These are phyloP conservation scores for Tragelaphus strepsiceros DNA, from an alignment of 2,113 vertebrate genomes.

Conservation along the genomic window DNA sequence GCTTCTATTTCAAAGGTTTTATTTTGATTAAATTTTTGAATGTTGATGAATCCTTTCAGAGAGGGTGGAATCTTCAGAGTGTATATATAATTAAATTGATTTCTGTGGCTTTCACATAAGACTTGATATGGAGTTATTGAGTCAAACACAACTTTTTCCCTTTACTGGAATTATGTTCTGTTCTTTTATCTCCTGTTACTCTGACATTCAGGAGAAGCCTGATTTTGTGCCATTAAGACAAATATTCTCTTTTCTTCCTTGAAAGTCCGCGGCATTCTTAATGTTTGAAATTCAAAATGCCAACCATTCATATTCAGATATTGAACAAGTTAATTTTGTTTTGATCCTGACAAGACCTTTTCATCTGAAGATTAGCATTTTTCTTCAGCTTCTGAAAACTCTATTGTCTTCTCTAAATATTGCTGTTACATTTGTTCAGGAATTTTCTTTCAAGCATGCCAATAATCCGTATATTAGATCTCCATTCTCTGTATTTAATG, in stretches of 20 bases:
- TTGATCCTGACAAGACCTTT: neutral
- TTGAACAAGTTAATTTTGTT: neutral
- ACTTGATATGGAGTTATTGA: neutral
- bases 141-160: neutral
- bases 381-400: neutral
- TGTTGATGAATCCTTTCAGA: neutral
- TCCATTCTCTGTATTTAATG: neutral
- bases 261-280: neutral
- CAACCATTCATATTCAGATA: neutral
- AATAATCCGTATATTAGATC: neutral
- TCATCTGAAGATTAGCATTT: neutral
- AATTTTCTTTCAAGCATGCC: neutral
- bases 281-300: constrained; percentile 1
- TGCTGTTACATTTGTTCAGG: neutral
- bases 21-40: neutral
- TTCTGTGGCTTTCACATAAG: neutral
- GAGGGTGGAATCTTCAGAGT: neutral
- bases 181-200: neutral
- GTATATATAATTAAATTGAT: neutral
- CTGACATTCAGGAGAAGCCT: neutral
- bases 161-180: neutral
- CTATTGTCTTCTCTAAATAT: neutral
- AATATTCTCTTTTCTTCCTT: neutral
- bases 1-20: neutral
- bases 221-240: neutral